These are phyloP conservation scores for Poeciliopsis infans DNA, from an alignment of 2,797 vertebrate species.

Conservation along the genomic window DNA sequence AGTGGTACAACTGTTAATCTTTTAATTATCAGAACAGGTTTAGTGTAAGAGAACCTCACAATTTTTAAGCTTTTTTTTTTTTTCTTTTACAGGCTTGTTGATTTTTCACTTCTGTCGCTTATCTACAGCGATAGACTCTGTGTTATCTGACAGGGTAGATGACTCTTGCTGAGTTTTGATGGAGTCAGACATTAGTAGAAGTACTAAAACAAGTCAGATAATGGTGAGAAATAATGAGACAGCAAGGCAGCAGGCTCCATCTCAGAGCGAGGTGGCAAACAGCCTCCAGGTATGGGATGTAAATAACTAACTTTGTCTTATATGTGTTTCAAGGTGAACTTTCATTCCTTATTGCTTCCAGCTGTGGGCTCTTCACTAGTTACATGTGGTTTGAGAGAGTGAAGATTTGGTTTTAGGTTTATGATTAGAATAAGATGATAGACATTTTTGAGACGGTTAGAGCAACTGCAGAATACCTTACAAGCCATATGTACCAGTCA, in stretches of 20 bases:
- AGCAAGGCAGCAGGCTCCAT: neutral
- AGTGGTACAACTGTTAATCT: neutral
- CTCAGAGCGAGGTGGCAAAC: neutral
- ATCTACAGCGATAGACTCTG: neutral
- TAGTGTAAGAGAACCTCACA: neutral
- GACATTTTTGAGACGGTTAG: neutral
- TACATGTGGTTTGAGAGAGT: neutral
- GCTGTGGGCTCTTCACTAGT: neutral
- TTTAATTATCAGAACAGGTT: neutral
- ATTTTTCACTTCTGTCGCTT: neutral
- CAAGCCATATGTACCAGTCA: neutral
- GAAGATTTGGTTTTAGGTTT: neutral
- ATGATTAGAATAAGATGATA: neutral
- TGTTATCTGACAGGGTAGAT: neutral
- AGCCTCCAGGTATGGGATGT: neutral
- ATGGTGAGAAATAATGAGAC: neutral
- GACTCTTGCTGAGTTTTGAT: neutral
- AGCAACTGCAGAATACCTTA: neutral
- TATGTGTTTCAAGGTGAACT: neutral
- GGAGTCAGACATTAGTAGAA: neutral
- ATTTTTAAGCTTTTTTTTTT: neutral
- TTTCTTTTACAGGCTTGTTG: neutral
- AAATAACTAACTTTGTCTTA: neutral
- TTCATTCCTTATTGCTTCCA: neutral
- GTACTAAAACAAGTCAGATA: neutral